Evolutionary conservation across 2,113 vertebrate genomes (phyloP).

Genomic region (Nymphicus hollandicus): DNA sequence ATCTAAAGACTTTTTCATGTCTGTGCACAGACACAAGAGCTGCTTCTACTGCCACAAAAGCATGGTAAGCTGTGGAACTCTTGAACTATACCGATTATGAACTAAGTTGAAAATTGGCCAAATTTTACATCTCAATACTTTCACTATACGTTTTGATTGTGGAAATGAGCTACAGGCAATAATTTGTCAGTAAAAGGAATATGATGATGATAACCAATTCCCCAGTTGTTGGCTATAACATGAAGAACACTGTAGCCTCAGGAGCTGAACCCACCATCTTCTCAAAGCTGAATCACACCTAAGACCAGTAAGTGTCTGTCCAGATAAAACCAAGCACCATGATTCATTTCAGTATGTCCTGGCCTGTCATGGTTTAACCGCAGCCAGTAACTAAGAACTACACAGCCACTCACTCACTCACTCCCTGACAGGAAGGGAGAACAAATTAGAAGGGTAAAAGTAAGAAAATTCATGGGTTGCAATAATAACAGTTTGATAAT

Average conservation of each 20-base stretch:
- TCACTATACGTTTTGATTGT: neutral
- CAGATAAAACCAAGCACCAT: neutral
- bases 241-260: neutral
- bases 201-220: neutral
- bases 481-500: neutral
- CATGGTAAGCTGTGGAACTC: neutral
- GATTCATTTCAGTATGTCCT: neutral
- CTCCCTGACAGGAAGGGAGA: neutral
- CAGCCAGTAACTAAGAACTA: neutral
- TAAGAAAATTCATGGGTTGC: rapidly evolving
- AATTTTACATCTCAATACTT: neutral
- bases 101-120: neutral
- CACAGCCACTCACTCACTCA: neutral
- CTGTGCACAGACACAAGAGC: neutral
- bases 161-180: neutral
- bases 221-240: neutral
- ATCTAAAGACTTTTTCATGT: neutral
- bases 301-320: neutral
- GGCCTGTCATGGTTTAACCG: neutral
- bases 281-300: neutral
- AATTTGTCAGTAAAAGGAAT: neutral
- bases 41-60: neutral
- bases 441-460: neutral
- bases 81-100: neutral
- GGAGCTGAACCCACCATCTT: neutral